Percentiles rank a stretch among this genome's conserved stretches.
phyloP scores from a whole-genome alignment of 92 coral and sea anemone genomes.

The Porites divaricata region DNA sequence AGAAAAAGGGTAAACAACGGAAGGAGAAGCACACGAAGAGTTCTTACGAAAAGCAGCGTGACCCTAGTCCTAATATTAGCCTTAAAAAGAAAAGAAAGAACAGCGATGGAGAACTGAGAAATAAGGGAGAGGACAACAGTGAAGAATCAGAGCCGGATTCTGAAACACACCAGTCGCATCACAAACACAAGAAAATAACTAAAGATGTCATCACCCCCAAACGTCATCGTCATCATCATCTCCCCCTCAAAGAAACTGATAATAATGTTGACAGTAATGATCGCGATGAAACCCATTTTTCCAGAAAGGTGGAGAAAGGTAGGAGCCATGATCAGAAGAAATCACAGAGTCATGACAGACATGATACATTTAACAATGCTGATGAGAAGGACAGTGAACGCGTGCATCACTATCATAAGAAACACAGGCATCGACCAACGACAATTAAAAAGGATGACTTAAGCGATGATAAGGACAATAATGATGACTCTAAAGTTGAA shows the following conservation, averaged over 20 bases:
- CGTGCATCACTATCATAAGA: conserved; percentile 9
- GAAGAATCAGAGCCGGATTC: conserved; percentile 10
- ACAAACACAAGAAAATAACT: conserved; percentile 15
- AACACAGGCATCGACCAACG: conserved; percentile 9
- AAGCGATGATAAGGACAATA: conserved; percentile 1
- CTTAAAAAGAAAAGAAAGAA: conserved; percentile 22
- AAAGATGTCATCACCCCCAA: background rate
- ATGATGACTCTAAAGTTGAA: background rate
- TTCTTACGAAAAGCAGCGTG: background rate
- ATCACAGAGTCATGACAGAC: background rate
- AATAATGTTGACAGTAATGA: conserved; percentile 3
- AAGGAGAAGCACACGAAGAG: conserved; percentile 5
- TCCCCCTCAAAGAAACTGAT: background rate
- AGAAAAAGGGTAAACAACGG: background rate
- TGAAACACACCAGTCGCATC: background rate
- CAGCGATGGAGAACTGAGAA: conserved; percentile 20
- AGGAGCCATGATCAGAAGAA: background rate
- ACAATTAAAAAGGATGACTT: background rate
- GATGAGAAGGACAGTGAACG: conserved; percentile 2
- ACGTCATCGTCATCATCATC: conserved; percentile 27
- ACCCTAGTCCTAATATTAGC: conserved; percentile 7
- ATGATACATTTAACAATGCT: conserved; percentile 7
- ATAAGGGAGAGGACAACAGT: conserved; percentile 40
- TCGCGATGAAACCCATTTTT: background rate
- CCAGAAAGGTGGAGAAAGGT: background rate